These are phyloP conservation scores for Megalops cyprinoides DNA, from an alignment of 2,797 vertebrate genomes.

Conservation along the genomic window DNA sequence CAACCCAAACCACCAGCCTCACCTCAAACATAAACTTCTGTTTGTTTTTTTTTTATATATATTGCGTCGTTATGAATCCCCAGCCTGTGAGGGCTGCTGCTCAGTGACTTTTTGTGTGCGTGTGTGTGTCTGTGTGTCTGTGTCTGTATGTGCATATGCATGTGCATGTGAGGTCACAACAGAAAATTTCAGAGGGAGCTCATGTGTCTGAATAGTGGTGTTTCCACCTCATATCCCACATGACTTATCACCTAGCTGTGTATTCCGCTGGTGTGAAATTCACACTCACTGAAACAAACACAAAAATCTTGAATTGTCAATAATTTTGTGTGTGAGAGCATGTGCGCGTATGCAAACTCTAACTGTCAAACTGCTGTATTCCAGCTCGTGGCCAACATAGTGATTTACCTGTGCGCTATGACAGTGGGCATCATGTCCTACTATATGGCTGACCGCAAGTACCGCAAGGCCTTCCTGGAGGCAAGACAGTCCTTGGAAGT, in stretches of 20 bases:
- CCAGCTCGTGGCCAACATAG: conserved; percentile 85
- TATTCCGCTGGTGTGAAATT: background rate
- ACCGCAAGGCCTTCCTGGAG: conserved; percentile 92
- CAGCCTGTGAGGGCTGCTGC: background rate
- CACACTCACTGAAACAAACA: background rate
- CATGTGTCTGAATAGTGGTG: background rate
- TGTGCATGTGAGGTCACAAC: background rate
- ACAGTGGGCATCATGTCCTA: conserved; percentile 87
- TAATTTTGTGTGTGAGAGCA: background rate
- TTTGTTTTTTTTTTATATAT: conserved; percentile 14
- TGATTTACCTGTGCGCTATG: conserved; percentile 86
- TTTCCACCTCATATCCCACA: background rate
- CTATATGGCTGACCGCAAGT: conserved; percentile 94
- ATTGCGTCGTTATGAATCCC: conserved; percentile 2
- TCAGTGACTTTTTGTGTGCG: no score
- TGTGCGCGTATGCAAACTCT: background rate
- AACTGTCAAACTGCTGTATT: conserved; percentile 3
- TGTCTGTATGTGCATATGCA: background rate
- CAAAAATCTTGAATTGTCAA: no score
- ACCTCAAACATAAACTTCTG: conserved; percentile 1
- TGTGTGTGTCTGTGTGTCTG: background rate
- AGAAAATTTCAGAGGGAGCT: background rate
- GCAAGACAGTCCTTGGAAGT: conserved; percentile 94
- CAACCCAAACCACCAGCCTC: background rate
- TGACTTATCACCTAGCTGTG: background rate